Evolutionary conservation across 2,113 vertebrate species (phyloP), one percentile per base, ranked within the genome.

Genomic region (Colius striatus): DNA sequence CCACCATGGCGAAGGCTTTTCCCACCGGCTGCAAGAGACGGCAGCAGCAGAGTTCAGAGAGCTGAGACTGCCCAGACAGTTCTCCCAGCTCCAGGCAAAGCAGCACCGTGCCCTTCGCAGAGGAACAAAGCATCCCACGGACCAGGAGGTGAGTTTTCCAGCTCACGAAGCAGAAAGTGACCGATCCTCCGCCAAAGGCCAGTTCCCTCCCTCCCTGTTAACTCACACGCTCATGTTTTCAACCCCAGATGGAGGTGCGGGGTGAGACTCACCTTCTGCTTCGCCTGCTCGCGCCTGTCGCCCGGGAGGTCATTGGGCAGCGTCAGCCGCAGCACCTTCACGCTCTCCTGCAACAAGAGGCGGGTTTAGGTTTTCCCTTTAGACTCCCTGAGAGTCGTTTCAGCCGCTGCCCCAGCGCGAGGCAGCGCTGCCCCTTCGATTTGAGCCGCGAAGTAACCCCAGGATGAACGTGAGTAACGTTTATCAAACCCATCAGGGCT

Each of bases 1-100:
- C 99, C 81, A 99, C 98, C 97, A 99, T 96, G 7, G 98, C 98
- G 16, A 98, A 99, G 15, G 99, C 98, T 93, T 98, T 98, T 82
- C 98, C 98, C 30, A 98, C 95, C 2, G 98, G 98, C 99, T 99
- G 96, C 15, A 15, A 36, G 34, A 77, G 20, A 60, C 18, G 66
- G 47, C 43, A 17, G 60, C 51, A 34, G 51, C 36, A 36, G 60
- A 10, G 66, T 11, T 83, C 51, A 36, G 84, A 20, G 58, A 66
- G 34, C 50, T 2, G 36, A 34, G 60, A 83, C 67, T 5, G 61
- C 73, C 83, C 38, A 48, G 78, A 82, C 5, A 4, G 50, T 36
- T 89, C 4, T 1, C 90, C 66, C 14, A 1, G 76, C 71, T 67
- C 60, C 55, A 53, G 54, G 8, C 81, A 81, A 57, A 81, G 9